Conservation (phyloP, 1,140 invertebrate species). For the Drosophila navojoa region DNA sequence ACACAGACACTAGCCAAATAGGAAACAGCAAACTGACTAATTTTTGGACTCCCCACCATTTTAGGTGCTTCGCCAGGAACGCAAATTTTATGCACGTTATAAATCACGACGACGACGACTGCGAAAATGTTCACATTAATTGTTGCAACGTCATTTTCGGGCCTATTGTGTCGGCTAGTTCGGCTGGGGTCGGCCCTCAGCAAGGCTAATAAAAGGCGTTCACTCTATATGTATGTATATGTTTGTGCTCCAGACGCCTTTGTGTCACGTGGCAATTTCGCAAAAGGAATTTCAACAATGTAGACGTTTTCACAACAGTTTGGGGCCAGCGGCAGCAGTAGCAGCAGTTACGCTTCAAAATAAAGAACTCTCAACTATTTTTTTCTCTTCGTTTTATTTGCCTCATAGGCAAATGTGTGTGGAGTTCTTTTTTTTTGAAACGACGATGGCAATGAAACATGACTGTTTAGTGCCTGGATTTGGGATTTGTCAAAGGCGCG, state of each 20-base stretch:
- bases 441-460: conserved; percentile 60
- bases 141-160: conserved; percentile 80
- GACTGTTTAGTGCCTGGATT: conserved; percentile 72
- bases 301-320: conserved; percentile 74
- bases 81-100: conserved; percentile 80
- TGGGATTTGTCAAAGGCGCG: conserved; percentile 73
- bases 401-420: conserved; percentile 53
- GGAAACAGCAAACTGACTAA: conserved; percentile 44
- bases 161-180: conserved; percentile 66
- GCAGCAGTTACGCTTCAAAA: conserved; percentile 14
- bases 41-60: conserved; percentile 29
- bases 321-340: conserved; percentile 29
- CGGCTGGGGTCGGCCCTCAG: conserved; percentile 28
- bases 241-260: conserved; percentile 79
- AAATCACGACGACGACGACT: conserved; percentile 73
- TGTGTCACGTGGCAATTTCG: conserved; percentile 79
- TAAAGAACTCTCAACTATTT: conserved; percentile 29
- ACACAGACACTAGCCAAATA: conserved; percentile 15
- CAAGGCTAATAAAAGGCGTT: conserved; percentile 69
- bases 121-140: conserved; percentile 81
- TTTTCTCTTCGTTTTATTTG: conserved; percentile 28
- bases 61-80: conserved; percentile 65
- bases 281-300: conserved; percentile 79
- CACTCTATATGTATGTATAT: conserved; percentile 54
- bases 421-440: conserved; percentile 3